Base-by-base conservation (phyloP, 2,113 vertebrate genomes). In the Fregata magnificens region DNA sequence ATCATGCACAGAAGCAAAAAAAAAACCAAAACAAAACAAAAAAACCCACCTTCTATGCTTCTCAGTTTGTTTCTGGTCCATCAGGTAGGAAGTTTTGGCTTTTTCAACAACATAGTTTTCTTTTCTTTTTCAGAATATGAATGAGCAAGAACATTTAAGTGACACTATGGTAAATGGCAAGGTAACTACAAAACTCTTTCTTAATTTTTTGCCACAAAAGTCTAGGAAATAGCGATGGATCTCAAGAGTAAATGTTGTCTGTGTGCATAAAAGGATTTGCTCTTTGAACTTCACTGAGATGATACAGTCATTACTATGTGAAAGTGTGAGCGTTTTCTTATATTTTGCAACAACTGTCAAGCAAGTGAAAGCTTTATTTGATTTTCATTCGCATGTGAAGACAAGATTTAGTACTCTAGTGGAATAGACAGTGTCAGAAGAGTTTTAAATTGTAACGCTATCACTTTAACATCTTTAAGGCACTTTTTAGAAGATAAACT, bases 321-420 rank as follows among this genome's bases (percentile, higher is more conserved):
- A 95, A 97, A 92, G 81, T 4, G 18, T 32, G 74, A 85, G 65
- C 62, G 83, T 38, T 85, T 93, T 73, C 56, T 93, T 82, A 10
- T 90, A 93, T 95, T 92, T 91, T 84, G 94, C 44, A 96, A 94
- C 90, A 97, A 92, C 79, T 96, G 95, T 93, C 96, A 96, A 85
- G 71, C 45, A 95, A 95, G 69, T 87, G 71, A 97, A 97, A 98
- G 95, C 88, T 96, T 97, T 93, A 94, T 94, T 97, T 96, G 86
- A 94, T 94, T 94, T 91, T 89, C 92, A 89, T 88, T 83, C 44
- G 20, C 69, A 94, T 42, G 36, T 81, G 73, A 94, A 93, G 93
- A 89, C 91, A 95, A 97, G 84, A 95, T 95, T 70, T 44, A 97
- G 83, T 78, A 87, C 95, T 95, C 56, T 36, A 92, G 70, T 86